Percentiles rank a stretch among this genome's conserved stretches.
Evolutionary conservation across 2,888 invertebrate genomes (phyloP).

Genomic region (Pediacus dermestoides): DNA sequence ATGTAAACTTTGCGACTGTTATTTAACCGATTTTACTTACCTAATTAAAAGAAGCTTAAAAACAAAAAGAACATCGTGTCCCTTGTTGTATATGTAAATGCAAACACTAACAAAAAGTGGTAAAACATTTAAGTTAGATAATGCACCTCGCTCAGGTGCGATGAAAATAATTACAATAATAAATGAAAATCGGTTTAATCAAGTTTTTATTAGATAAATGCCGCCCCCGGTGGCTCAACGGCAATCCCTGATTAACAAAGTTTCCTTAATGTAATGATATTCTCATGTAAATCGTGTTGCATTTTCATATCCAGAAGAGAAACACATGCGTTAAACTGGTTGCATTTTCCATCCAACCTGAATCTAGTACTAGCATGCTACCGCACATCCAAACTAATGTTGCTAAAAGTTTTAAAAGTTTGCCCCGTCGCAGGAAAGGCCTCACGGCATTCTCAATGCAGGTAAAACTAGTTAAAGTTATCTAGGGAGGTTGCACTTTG

Average conservation of each 20-base stretch:
- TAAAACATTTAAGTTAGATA: no score
- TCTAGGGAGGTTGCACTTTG: constrained; percentile 9
- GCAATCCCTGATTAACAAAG: constrained; percentile 33
- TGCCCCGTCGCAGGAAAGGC: constrained; percentile 1
- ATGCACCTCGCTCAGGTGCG: no score
- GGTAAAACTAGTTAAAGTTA: constrained; percentile 10
- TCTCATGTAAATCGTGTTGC: constrained; percentile 36
- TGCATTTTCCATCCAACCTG: constrained; percentile 3
- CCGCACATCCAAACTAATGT: neutral
- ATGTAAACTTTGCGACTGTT: no score
- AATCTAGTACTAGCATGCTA: neutral
- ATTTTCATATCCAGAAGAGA: constrained; percentile 27
- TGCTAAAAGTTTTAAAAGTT: constrained; percentile 3
- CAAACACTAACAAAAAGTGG: no score
- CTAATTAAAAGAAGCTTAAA: no score
- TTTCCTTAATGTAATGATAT: constrained; percentile 32
- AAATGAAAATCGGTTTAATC: no score
- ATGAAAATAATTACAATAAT: no score
- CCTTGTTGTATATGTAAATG: no score
- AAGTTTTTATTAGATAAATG: constrained; percentile 9
- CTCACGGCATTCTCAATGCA: constrained; percentile 5
- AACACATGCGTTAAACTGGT: constrained; percentile 31
- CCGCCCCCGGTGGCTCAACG: constrained; percentile 18
- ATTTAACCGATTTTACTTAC: no score
- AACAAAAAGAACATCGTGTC: no score